Conservation (phyloP, 2,797 vertebrate species). For the Craterocephalus amniculus region DNA sequence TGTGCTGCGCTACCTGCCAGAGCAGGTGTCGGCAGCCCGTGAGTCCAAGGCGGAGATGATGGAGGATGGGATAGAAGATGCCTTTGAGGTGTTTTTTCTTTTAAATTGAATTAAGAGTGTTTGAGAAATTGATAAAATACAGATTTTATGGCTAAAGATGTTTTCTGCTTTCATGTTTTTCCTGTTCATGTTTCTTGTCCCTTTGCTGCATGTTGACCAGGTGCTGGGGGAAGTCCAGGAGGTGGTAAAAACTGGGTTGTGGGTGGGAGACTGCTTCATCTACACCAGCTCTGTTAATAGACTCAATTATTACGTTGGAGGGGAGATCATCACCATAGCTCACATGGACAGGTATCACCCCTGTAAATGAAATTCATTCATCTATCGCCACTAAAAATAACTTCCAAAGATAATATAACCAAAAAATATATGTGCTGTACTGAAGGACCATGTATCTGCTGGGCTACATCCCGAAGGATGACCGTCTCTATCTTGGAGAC, state of each 20-base stretch:
- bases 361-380: neutral
- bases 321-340: constrained; percentile 98
- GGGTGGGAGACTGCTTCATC: constrained; percentile 99
- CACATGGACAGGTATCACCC: constrained; percentile 92
- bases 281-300: constrained; percentile 99
- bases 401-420: neutral
- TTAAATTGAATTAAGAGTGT: neutral
- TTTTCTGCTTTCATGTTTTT: neutral
- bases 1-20: constrained; percentile 94
- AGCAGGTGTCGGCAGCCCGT: constrained; percentile 94
- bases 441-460: constrained; percentile 96
- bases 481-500: constrained; percentile 96
- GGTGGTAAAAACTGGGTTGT: constrained; percentile 97
- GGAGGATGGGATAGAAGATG: constrained; percentile 98
- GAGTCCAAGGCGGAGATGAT: constrained; percentile 97
- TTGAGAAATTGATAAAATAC: neutral
- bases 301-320: constrained; percentile 98
- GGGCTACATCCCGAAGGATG: constrained; percentile 98
- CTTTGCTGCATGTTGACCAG: constrained; percentile 65
- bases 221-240: constrained; percentile 99
- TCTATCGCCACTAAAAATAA: neutral
- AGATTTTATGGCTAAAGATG: neutral
- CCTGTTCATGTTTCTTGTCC: neutral
- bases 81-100: constrained; percentile 88
- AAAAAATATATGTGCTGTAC: neutral